Percentiles rank a stretch among this genome's conserved stretches.
phyloP scores from a whole-genome alignment of 2,113 vertebrate species.

The Entelurus aequoreus region DNA sequence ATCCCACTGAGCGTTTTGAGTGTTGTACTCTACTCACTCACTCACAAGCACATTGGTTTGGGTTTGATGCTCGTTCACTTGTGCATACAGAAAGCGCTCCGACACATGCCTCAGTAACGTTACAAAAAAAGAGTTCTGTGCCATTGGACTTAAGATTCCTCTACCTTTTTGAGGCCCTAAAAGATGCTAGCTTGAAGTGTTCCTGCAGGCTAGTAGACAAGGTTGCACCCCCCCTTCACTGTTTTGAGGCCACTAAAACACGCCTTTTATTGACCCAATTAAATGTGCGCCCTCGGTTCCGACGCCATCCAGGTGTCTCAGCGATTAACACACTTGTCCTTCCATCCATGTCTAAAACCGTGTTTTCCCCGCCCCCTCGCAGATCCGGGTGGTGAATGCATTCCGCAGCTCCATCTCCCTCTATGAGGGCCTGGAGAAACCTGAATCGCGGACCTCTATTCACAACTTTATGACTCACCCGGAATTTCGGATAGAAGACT shows the following conservation, averaged over 20 bases:
- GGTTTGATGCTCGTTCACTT: constrained; percentile 27
- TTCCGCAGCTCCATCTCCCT: constrained; percentile 99
- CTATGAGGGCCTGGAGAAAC: constrained; percentile 96
- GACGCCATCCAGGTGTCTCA: not conserved
- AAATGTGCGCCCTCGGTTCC: constrained; percentile 3
- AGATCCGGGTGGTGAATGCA: constrained; percentile 99
- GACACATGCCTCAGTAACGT: not conserved
- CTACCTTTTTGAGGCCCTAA: not conserved
- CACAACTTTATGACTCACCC: constrained; percentile 99
- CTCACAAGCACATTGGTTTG: constrained; percentile 3
- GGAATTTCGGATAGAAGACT: constrained; percentile 99
- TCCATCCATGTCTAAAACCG: constrained; percentile 38
- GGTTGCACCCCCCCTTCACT: constrained; percentile 71
- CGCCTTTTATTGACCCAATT: constrained; percentile 39
- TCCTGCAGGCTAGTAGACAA: not conserved
- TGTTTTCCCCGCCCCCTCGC: constrained; percentile 47
- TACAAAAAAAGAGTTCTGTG: no score
- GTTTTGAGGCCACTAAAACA: constrained; percentile 67
- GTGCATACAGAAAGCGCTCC: constrained; percentile 4
- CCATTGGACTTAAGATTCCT: no score
- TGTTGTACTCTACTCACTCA: constrained; percentile 21
- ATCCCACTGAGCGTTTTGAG: constrained; percentile 34
- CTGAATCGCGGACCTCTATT: constrained; percentile 94
- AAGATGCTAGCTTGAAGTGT: not conserved
- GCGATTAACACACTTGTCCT: not conserved